Conservation (phyloP, 2,888 invertebrate genomes). For the Physocephala rufipes region DNA sequence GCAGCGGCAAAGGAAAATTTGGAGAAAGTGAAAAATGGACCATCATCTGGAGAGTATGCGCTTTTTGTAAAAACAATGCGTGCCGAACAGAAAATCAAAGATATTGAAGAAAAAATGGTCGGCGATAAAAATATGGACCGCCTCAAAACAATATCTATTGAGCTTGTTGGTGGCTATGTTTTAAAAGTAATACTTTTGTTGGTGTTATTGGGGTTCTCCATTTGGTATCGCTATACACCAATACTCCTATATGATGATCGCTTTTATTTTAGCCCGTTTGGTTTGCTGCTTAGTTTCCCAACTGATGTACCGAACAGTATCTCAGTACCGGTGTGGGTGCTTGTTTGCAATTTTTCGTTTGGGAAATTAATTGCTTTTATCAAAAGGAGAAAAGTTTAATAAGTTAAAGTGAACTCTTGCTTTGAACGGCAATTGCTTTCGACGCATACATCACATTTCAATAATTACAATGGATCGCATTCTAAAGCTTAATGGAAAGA, state of each 20-base stretch:
- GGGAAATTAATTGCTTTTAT: conserved; percentile 53
- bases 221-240: conserved; percentile 66
- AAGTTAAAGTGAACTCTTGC: conserved; percentile 8
- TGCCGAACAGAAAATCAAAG: conserved; percentile 55
- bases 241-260: conserved; percentile 65
- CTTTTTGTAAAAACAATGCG: conserved; percentile 56
- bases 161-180: conserved; percentile 60
- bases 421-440: too few relatives aligned
- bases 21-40: conserved; percentile 46
- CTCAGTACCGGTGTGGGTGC: conserved; percentile 68
- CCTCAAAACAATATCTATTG: conserved; percentile 52
- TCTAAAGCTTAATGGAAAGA: too few relatives aligned
- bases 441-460: too few relatives aligned
- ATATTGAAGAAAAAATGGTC: conserved; percentile 47
- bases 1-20: conserved; percentile 50
- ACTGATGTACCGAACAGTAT: conserved; percentile 66
- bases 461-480: too few relatives aligned
- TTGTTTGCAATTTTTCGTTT: conserved; percentile 67
- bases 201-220: conserved; percentile 61
- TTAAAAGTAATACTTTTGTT: conserved; percentile 61
- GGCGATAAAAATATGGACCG: conserved; percentile 44
- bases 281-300: conserved; percentile 67
- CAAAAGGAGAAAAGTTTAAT: conserved; percentile 48
- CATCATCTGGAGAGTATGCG: conserved; percentile 54
- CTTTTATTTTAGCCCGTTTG: conserved; percentile 67